phyloP scores from a whole-genome alignment of 2,113 vertebrate species.

The Oryzias melastigma region DNA sequence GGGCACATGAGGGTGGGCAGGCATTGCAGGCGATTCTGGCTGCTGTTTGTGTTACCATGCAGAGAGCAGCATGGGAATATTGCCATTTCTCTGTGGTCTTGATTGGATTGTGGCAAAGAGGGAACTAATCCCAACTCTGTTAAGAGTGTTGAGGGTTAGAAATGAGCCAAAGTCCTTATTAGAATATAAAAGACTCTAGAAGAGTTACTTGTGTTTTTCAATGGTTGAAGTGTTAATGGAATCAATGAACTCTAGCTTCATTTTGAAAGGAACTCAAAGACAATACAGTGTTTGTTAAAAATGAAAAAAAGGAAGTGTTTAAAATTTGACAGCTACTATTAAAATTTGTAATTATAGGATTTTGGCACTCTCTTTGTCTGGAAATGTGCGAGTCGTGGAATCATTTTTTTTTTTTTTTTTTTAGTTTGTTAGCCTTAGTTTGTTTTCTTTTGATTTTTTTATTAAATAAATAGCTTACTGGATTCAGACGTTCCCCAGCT shows the following conservation, averaged over 20 bases:
- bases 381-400: too few relatives aligned
- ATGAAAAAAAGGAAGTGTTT: too few relatives aligned
- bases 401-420: too few relatives aligned
- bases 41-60: conserved; percentile 15
- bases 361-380: too few relatives aligned
- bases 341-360: too few relatives aligned
- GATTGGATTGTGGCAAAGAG: conserved; percentile 20
- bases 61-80: conserved; percentile 19
- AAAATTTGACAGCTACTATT: too few relatives aligned
- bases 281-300: too few relatives aligned
- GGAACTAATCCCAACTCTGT: conserved; percentile 46
- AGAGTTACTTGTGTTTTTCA: conserved; percentile 1
- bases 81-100: conserved; percentile 47
- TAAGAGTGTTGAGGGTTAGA: conserved; percentile 24
- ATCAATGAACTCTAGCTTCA: background rate
- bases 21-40: conserved; percentile 10
- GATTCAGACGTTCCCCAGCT: too few relatives aligned
- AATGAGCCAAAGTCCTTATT: conserved; percentile 13
- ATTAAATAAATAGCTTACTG: too few relatives aligned
- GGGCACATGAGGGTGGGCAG: background rate
- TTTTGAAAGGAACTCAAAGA: too few relatives aligned
- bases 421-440: too few relatives aligned
- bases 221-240: background rate
- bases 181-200: conserved; percentile 2
- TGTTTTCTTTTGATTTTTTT: too few relatives aligned